A percentile compares a stretch with the other conserved stretches of the same genome.
These are phyloP conservation scores for Tolmerus cingulatus DNA, from an alignment of 2,888 invertebrate genomes.

Conservation along the genomic window DNA sequence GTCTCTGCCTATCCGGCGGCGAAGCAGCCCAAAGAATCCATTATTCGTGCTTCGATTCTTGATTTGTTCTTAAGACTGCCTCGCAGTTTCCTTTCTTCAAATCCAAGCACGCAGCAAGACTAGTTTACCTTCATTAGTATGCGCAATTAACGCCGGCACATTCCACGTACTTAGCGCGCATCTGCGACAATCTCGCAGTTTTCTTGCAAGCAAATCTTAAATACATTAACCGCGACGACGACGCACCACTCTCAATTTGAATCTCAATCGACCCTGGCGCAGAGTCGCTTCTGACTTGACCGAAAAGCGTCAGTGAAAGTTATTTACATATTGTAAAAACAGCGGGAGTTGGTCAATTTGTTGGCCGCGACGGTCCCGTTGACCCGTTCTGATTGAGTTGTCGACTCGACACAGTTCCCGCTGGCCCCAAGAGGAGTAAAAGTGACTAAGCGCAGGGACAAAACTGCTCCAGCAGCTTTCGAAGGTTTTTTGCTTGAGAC, in stretches of 20 bases:
- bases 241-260: background rate
- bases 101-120: background rate
- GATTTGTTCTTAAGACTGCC: background rate
- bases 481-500: background rate
- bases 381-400: constrained; percentile 11
- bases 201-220: background rate
- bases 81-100: background rate
- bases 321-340: constrained; percentile 14
- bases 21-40: background rate
- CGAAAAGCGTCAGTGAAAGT: constrained; percentile 14
- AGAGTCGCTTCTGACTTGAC: background rate
- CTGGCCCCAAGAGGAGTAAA: background rate
- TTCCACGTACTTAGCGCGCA: background rate
- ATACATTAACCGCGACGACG: background rate
- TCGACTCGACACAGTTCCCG: background rate
- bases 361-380: background rate
- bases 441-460: background rate
- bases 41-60: background rate
- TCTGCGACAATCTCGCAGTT: background rate
- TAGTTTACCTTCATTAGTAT: background rate
- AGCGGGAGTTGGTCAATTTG: background rate
- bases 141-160: background rate
- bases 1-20: background rate
- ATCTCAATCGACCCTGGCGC: background rate
- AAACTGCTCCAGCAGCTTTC: background rate